A percentile compares a stretch with the other conserved stretches of the same genome.
These are phyloP conservation scores for Dendroctonus valens DNA, from an alignment of 1,140 invertebrate species.

Conservation along the genomic window DNA sequence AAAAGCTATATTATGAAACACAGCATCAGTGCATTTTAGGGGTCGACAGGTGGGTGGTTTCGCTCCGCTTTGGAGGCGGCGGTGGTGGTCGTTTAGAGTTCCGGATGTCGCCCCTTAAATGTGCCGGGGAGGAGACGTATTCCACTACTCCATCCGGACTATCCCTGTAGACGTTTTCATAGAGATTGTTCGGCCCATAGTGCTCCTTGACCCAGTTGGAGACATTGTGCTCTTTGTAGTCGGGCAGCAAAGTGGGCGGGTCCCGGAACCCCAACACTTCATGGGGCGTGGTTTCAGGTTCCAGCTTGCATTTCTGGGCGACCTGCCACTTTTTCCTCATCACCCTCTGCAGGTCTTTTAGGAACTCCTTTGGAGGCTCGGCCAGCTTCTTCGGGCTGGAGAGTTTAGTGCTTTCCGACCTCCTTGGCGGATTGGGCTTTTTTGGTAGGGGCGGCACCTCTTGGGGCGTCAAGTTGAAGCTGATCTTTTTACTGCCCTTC, in stretches of 20 bases:
- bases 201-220: constrained; percentile 90
- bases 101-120: constrained; percentile 33
- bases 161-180: constrained; percentile 60
- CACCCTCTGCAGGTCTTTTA: constrained; percentile 84
- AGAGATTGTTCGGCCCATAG: constrained; percentile 67
- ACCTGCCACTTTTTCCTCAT: constrained; percentile 95
- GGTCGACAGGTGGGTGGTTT: constrained; percentile 70
- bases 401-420: constrained; percentile 68
- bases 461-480: constrained; percentile 55
- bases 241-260: constrained; percentile 62
- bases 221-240: constrained; percentile 79
- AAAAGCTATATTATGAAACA: constrained; percentile 34
- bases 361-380: constrained; percentile 78
- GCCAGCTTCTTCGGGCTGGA: constrained; percentile 73
- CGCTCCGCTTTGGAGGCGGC: constrained; percentile 74
- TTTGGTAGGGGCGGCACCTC: constrained; percentile 54
- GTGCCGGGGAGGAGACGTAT: constrained; percentile 52
- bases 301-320: constrained; percentile 85
- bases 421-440: constrained; percentile 66
- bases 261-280: constrained; percentile 88
- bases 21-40: constrained; percentile 47
- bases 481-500: constrained; percentile 55
- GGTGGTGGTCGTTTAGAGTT: constrained; percentile 60
- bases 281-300: constrained; percentile 81
- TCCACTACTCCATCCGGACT: constrained; percentile 51